Evolutionary conservation across 2,797 vertebrate genomes (phyloP).

Genomic region (Xyrichtys novacula): DNA sequence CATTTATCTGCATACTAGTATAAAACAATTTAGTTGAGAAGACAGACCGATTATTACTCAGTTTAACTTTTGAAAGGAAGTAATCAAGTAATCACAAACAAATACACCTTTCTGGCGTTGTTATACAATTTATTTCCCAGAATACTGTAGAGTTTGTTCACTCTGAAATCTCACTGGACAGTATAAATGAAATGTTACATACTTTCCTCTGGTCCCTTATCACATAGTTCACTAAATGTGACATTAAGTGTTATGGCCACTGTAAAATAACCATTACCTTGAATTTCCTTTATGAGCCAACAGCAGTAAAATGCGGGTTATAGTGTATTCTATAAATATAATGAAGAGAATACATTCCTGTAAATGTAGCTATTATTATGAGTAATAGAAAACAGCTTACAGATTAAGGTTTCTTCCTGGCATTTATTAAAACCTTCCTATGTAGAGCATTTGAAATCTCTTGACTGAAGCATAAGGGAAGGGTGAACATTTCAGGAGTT

Average conservation of each 20-base stretch:
- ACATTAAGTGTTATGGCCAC: not conserved
- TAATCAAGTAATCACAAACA: no score
- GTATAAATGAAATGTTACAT: not conserved
- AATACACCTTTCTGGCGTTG: no score
- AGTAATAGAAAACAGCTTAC: not conserved
- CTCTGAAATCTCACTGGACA: not conserved
- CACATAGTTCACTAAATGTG: not conserved
- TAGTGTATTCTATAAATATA: not conserved
- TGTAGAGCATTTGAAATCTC: not conserved
- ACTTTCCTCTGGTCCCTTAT: not conserved
- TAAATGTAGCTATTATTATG: not conserved
- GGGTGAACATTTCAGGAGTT: slow-evolving; percentile 3
- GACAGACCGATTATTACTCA: no score
- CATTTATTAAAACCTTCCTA: not conserved
- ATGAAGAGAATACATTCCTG: not conserved
- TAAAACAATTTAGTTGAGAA: no score
- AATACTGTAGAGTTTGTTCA: no score
- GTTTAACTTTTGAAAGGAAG: no score
- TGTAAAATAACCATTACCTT: no score
- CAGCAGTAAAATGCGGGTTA: not conserved
- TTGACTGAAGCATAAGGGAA: not conserved
- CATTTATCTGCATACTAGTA: no score
- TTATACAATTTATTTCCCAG: no score
- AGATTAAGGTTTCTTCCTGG: not conserved
- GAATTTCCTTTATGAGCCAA: not conserved